These are phyloP conservation scores for Eurystomus gularis DNA, from an alignment of 2,113 vertebrate genomes.

Conservation along the genomic window DNA sequence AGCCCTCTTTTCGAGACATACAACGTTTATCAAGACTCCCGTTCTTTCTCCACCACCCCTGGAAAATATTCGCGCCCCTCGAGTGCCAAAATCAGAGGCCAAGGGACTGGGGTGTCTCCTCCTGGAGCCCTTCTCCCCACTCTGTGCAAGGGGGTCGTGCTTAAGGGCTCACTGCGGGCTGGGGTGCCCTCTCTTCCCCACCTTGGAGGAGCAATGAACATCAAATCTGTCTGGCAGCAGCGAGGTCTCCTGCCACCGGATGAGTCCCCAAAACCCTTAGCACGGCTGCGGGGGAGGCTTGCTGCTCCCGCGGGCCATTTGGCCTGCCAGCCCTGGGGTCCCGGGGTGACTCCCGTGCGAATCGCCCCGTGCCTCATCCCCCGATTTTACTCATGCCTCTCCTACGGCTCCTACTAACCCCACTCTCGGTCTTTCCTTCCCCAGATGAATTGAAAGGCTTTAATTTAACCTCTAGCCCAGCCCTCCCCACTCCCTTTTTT, in stretches of 20 bases:
- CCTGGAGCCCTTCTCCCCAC: background rate
- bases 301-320: background rate
- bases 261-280: background rate
- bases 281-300: no score
- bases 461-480: background rate
- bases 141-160: background rate
- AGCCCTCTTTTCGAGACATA: background rate
- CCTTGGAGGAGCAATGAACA: no score
- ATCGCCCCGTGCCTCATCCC: background rate
- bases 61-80: background rate
- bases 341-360: no score
- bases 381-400: background rate
- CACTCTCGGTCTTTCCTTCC: background rate
- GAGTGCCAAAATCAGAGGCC: background rate
- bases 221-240: background rate
- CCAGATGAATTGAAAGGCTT: slow-evolving; percentile 28
- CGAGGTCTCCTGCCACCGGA: background rate
- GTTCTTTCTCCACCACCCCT: background rate
- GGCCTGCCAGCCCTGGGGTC: background rate
- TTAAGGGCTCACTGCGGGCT: background rate
- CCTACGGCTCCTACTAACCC: background rate
- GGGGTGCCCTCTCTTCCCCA: background rate
- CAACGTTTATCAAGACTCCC: background rate
- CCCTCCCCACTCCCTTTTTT: background rate
- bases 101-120: background rate